phyloP scores from a whole-genome alignment of 2,888 invertebrate species.

The Pachycephus smyrnensis region DNA sequence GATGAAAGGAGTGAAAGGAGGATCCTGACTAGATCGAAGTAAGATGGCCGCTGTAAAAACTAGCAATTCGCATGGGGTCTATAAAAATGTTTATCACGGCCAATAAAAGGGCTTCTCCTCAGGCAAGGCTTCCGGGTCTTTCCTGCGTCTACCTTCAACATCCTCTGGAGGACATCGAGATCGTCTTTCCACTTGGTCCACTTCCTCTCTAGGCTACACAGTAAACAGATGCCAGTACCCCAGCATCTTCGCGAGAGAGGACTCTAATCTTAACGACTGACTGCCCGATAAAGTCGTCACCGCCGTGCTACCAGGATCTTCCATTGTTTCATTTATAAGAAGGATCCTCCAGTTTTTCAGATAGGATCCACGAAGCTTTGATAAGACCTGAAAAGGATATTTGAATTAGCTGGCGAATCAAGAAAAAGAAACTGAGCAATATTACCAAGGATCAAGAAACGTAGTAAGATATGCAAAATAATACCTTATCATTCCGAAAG shows the following conservation, averaged over 20 bases:
- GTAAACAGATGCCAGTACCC: not conserved
- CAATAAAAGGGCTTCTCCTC: slow-evolving; percentile 55
- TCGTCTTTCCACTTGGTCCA: slow-evolving; percentile 1
- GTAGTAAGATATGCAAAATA: not conserved
- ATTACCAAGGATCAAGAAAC: not conserved
- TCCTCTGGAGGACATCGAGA: slow-evolving; percentile 8
- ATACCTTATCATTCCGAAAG: not conserved
- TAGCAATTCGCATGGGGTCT: slow-evolving; percentile 62
- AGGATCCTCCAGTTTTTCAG: slow-evolving; percentile 33
- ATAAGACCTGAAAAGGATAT: not conserved
- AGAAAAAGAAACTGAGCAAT: not conserved
- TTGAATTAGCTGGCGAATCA: not conserved
- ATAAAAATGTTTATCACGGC: slow-evolving; percentile 65
- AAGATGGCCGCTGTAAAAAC: slow-evolving; percentile 51
- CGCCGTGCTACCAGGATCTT: slow-evolving; percentile 16
- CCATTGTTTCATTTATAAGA: slow-evolving; percentile 49
- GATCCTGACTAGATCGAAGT: slow-evolving; percentile 13
- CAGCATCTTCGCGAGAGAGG: slow-evolving; percentile 4
- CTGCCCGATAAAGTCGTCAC: slow-evolving; percentile 51
- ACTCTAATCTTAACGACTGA: slow-evolving; percentile 58
- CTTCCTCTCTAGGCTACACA: not conserved
- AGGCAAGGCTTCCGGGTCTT: slow-evolving; percentile 27
- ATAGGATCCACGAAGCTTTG: not conserved
- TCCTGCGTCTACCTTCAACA: slow-evolving; percentile 13
- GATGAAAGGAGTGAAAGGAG: slow-evolving; percentile 15